Evolutionary conservation across 2,888 invertebrate genomes (phyloP).

Genomic region (Lymantria dispar): DNA sequence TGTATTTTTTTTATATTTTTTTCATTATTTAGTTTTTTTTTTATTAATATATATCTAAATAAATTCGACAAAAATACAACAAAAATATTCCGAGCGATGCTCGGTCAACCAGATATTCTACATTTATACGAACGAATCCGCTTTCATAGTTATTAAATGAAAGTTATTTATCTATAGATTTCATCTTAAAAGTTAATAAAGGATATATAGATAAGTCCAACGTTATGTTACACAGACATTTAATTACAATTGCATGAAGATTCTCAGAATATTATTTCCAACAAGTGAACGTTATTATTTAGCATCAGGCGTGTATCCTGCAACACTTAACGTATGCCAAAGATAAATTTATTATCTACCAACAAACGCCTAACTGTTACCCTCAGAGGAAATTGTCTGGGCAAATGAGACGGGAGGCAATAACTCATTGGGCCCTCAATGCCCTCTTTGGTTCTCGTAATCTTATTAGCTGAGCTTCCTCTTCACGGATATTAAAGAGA

Average conservation of each 20-base stretch:
- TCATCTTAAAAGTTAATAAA: no score
- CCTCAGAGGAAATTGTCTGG: constrained; percentile 73
- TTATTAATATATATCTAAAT: no score
- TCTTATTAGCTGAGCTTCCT: constrained; percentile 55
- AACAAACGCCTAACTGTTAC: constrained; percentile 64
- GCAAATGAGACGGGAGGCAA: constrained; percentile 66
- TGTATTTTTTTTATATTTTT: no score
- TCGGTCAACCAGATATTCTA: no score
- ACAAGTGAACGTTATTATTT: constrained; percentile 17
- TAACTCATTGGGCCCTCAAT: constrained; percentile 65
- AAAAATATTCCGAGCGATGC: no score
- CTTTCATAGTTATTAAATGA: no score
- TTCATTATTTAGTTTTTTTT: no score
- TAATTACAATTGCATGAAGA: constrained; percentile 8
- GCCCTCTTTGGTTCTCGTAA: constrained; percentile 56
- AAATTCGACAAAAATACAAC: no score
- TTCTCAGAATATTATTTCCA: constrained; percentile 10
- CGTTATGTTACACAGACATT: not conserved
- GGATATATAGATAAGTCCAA: no score
- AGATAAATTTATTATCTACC: constrained; percentile 63
- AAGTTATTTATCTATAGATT: no score
- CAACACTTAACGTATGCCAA: constrained; percentile 39
- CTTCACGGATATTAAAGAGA: constrained; percentile 42
- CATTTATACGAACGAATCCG: no score
- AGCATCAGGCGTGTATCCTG: constrained; percentile 27